Base-by-base conservation (phyloP, 2,113 vertebrate species). In the Gambusia affinis region DNA sequence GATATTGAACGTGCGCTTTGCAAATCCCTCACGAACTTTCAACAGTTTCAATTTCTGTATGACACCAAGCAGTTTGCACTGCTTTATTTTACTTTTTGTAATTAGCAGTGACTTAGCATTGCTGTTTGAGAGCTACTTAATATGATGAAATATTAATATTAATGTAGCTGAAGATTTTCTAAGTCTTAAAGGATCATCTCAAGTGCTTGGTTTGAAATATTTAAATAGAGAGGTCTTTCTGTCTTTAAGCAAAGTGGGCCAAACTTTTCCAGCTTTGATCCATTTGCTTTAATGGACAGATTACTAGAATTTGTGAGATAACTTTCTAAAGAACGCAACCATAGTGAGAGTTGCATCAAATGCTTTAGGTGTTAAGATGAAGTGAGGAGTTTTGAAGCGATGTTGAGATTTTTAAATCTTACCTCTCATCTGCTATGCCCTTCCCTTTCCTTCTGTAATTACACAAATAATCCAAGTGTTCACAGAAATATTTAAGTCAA, bases 181-280 rank as follows among this genome's bases (percentile, higher is more conserved):
- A 10, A 28, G 37, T 67, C 14, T 67, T 14, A 44, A 8, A 42
- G 61, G 60, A 80, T 81, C 12, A 39, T 85, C 80, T 73, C 10
- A 80, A 78, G 57, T 62, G 51, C 72, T 28, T 61, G 70, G 61
- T 80, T 39, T 79, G 39, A 80, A 79, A 81, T 80, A 70, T 70
- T 85, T 75, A 63, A 63, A 60, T 64, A 42, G 54, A 73, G 44
- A 80, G 78, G 54, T 64, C 67, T 12, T 60, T 28, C 81, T 85
- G 76, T 85, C 68, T 72, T 85, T 44, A 31, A 74, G 75, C 63
- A 81, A 85, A 84, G 68, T 82, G 65, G 81, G 78, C 73, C 80
- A 71, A 85, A 83, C 54, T 60, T 31, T 31, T 31, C 5, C 31
- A 42, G 68, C 75, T 87, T 82, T 87, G 81, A 85, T 88, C 78